phyloP scores from a whole-genome alignment of 2,113 vertebrate genomes.

The Falcunculus frontatus region DNA sequence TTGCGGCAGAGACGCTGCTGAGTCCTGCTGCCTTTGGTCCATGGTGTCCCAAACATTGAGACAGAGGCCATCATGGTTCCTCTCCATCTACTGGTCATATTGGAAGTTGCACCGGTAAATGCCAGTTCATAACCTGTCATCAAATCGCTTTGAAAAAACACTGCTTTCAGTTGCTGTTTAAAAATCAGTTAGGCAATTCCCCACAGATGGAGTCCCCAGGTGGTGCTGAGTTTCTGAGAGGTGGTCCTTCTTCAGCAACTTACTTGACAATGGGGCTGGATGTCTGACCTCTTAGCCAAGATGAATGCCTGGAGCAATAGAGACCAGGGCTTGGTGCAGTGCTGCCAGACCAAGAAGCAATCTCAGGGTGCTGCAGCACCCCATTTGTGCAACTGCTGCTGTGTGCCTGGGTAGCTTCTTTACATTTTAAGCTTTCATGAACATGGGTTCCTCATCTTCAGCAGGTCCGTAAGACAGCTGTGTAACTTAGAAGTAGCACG shows the following conservation, averaged over 20 bases:
- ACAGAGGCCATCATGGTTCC: accelerated
- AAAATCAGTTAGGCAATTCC: neutral
- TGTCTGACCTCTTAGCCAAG: neutral
- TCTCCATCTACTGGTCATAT: neutral
- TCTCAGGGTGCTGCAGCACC: neutral
- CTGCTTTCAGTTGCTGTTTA: neutral
- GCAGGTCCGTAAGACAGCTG: neutral
- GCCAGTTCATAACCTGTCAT: neutral
- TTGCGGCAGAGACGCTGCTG: accelerated
- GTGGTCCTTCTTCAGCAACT: neutral
- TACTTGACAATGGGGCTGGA: neutral
- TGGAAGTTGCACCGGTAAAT: neutral
- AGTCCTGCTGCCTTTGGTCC: neutral
- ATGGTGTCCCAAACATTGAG: neutral
- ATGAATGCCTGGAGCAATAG: neutral
- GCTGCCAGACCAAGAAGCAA: neutral
- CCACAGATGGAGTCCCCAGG: accelerated
- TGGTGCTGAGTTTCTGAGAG: neutral
- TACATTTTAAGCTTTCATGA: neutral
- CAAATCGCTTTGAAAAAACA: neutral
- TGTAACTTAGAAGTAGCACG: neutral
- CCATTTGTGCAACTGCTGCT: neutral
- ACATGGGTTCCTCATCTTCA: neutral
- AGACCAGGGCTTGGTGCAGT: neutral
- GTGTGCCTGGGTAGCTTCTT: neutral